Conservation (phyloP, 2,888 invertebrate species). For the Ramazzottius varieornatus region DNA sequence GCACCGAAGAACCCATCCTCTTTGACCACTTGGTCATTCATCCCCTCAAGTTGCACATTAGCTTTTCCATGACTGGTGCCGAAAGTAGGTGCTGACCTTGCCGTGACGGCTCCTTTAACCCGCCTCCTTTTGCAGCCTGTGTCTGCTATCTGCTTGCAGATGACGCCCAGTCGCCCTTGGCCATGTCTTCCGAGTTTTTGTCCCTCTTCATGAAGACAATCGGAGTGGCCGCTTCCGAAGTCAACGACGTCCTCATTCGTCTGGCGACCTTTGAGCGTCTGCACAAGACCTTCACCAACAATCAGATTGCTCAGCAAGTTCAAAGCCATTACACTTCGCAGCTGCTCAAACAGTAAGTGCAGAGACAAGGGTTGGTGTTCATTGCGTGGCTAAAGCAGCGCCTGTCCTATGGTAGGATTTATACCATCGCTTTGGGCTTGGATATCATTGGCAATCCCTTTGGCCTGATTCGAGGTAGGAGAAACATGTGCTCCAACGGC, state of each 20-base stretch:
- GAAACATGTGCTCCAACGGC: too few relatives aligned
- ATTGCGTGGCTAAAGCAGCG: neutral
- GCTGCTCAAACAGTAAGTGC: neutral
- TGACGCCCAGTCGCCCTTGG: neutral
- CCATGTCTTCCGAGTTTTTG: neutral
- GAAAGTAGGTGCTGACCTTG: neutral
- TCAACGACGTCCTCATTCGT: neutral
- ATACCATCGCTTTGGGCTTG: neutral
- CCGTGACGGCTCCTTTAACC: neutral
- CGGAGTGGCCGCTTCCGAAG: neutral
- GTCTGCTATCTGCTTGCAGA: neutral
- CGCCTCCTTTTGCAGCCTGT: neutral
- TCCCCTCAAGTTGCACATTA: neutral
- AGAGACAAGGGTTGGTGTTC: neutral
- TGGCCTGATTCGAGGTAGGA: neutral
- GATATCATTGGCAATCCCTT: conserved; percentile 1
- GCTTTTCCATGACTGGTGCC: neutral
- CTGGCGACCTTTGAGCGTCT: conserved; percentile 1
- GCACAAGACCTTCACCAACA: neutral
- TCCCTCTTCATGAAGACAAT: neutral
- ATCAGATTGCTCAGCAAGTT: neutral
- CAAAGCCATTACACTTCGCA: neutral
- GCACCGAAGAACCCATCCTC: neutral
- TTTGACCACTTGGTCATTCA: conserved; percentile 1
- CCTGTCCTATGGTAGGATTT: neutral